Percentiles rank a stretch among this genome's conserved stretches.
Evolutionary conservation across 2,113 vertebrate genomes (phyloP).

Genomic region (Sander vitreus): DNA sequence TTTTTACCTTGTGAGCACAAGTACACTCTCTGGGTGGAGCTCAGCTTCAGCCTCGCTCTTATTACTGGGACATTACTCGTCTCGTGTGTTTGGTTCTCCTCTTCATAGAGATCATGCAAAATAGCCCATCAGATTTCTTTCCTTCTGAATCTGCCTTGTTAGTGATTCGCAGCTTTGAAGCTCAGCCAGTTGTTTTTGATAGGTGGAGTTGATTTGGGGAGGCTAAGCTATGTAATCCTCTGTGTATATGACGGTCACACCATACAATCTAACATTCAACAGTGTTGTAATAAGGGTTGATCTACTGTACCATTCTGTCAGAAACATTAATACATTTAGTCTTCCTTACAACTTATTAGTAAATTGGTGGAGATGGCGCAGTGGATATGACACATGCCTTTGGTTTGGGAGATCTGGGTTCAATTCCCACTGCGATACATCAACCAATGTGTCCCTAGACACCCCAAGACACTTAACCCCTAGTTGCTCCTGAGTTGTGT

Average conservation of each 20-base stretch:
- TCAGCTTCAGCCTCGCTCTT: neutral
- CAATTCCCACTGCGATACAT: too few relatives aligned
- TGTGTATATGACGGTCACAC: neutral
- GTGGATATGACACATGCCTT: too few relatives aligned
- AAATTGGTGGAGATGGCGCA: too few relatives aligned
- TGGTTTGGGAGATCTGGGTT: too few relatives aligned
- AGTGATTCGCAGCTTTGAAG: slow-evolving; percentile 38
- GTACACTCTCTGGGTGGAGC: slow-evolving; percentile 30
- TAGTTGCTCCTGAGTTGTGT: too few relatives aligned
- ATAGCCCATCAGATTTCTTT: slow-evolving; percentile 1
- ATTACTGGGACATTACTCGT: slow-evolving; percentile 27
- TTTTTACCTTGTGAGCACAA: neutral
- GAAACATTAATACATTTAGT: slow-evolving; percentile 1
- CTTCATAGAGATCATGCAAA: slow-evolving; percentile 27
- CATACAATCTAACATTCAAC: slow-evolving; percentile 5
- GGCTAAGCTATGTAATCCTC: slow-evolving; percentile 18
- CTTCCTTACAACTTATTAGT: neutral
- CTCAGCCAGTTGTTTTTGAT: slow-evolving; percentile 48
- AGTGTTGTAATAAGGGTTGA: slow-evolving; percentile 7
- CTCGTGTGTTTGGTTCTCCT: slow-evolving; percentile 26
- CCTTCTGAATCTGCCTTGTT: slow-evolving; percentile 6
- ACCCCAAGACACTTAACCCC: too few relatives aligned
- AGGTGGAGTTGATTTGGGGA: slow-evolving; percentile 24
- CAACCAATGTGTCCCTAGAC: too few relatives aligned
- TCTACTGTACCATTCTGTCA: neutral